Conservation (phyloP, 2,797 vertebrate genomes). For the Ctenosaura bakeri region DNA sequence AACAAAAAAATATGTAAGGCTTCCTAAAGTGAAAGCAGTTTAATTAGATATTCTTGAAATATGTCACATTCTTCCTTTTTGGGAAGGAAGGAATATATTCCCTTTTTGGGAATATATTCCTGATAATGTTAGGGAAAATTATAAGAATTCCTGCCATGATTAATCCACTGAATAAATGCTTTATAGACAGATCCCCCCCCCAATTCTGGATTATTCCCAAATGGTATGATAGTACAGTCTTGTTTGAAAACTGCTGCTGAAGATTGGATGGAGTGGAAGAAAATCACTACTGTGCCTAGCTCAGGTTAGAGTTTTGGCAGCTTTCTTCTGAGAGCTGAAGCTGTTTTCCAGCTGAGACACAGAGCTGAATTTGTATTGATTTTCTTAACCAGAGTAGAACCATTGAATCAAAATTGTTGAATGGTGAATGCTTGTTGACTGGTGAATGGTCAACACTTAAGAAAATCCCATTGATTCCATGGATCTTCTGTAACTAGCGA, state of each 20-base stretch:
- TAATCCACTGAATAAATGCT: neutral
- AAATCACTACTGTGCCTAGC: neutral
- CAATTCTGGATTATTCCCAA: fast-evolving
- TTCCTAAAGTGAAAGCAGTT: conserved; percentile 17
- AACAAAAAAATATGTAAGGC: neutral
- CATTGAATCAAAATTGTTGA: no score
- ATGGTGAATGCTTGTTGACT: no score
- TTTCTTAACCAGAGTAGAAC: no score
- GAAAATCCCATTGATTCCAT: no score
- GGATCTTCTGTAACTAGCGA: no score
- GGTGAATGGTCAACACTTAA: no score
- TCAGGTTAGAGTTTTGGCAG: neutral
- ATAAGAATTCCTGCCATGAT: neutral
- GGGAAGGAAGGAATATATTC: neutral
- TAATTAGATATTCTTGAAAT: neutral
- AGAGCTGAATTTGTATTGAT: neutral
- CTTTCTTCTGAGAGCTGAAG: neutral
- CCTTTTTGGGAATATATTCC: neutral
- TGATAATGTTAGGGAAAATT: neutral
- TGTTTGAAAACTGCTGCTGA: neutral
- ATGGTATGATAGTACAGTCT: neutral
- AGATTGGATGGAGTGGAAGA: neutral
- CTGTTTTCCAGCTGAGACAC: neutral
- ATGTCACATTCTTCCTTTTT: neutral
- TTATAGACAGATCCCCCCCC: neutral